Conservation (phyloP, 2,113 vertebrate genomes). For the Pollimyrus isidori region DNA sequence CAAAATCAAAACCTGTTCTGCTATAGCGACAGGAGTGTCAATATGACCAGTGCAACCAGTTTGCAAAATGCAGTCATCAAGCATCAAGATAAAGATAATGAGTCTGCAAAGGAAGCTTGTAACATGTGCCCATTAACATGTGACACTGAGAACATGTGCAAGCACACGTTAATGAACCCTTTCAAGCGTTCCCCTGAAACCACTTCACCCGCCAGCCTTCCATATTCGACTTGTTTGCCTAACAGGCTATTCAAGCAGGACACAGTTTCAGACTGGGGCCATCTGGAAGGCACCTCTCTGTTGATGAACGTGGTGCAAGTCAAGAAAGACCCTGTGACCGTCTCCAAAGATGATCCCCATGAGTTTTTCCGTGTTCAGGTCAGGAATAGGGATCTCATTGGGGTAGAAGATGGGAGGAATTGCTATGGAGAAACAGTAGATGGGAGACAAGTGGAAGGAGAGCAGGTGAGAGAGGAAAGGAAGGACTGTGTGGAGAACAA, state of each 20-base stretch:
- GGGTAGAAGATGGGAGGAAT: slow-evolving; percentile 39
- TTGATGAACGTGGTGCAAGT: slow-evolving; percentile 41
- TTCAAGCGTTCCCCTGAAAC: slow-evolving; percentile 31
- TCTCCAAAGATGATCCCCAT: slow-evolving; percentile 47
- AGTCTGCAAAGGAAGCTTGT: slow-evolving; percentile 29
- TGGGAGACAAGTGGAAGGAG: slow-evolving; percentile 33
- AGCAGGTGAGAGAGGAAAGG: slow-evolving; percentile 34
- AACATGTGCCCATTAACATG: slow-evolving; percentile 35
- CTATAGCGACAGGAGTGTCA: slow-evolving; percentile 31
- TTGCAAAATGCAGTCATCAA: slow-evolving; percentile 27
- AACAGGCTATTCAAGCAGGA: slow-evolving; percentile 34
- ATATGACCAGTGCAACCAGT: slow-evolving; percentile 10
- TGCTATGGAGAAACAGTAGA: slow-evolving; percentile 32
- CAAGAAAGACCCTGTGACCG: slow-evolving; percentile 50
- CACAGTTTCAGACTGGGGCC: slow-evolving; percentile 21
- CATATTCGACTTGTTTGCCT: slow-evolving; percentile 27
- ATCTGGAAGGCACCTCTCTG: slow-evolving; percentile 31
- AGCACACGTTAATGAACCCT: slow-evolving; percentile 19
- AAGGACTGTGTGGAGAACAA: slow-evolving; percentile 60
- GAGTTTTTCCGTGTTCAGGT: slow-evolving; percentile 56
- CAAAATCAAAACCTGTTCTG: slow-evolving; percentile 40
- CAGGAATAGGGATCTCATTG: slow-evolving; percentile 44
- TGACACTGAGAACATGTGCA: slow-evolving; percentile 15
- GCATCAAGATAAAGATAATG: not conserved
- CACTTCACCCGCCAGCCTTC: slow-evolving; percentile 14